phyloP scores from a whole-genome alignment of 2,113 vertebrate genomes.

The Clarias magur region DNA sequence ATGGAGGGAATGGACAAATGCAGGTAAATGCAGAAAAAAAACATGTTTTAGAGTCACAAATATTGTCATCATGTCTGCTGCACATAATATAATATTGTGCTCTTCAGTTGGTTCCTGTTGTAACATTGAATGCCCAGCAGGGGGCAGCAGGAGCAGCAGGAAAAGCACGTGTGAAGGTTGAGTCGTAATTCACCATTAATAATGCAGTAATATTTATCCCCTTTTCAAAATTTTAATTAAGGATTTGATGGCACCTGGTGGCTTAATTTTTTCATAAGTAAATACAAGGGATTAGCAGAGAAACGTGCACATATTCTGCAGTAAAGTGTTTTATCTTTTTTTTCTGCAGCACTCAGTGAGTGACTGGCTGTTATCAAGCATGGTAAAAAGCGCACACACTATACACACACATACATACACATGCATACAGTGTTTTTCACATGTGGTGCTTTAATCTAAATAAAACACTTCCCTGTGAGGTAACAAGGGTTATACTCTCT shows the following conservation, averaged over 20 bases:
- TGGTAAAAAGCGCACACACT: background rate
- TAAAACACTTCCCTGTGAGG: no score
- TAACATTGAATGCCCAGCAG: slow-evolving; percentile 17
- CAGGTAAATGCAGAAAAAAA: slow-evolving; percentile 2
- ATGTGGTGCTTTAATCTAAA: no score
- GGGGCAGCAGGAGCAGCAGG: slow-evolving; percentile 17
- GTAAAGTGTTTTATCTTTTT: background rate
- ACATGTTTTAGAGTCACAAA: background rate
- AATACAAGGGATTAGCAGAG: background rate
- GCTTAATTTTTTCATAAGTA: no score
- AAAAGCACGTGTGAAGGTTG: slow-evolving; percentile 27
- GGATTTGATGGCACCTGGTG: background rate
- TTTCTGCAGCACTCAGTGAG: slow-evolving; percentile 5
- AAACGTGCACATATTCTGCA: background rate
- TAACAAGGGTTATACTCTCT: no score
- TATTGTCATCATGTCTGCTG: background rate
- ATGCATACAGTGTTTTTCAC: background rate
- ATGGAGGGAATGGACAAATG: background rate
- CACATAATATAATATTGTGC: background rate
- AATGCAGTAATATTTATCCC: background rate
- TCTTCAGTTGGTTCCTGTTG: slow-evolving; percentile 4
- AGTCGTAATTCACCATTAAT: background rate
- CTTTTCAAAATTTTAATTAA: background rate
- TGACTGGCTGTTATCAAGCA: background rate
- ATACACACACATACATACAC: background rate